Base-by-base conservation (phyloP, 2,797 vertebrate species). In the Pogonophryne albipinna region DNA sequence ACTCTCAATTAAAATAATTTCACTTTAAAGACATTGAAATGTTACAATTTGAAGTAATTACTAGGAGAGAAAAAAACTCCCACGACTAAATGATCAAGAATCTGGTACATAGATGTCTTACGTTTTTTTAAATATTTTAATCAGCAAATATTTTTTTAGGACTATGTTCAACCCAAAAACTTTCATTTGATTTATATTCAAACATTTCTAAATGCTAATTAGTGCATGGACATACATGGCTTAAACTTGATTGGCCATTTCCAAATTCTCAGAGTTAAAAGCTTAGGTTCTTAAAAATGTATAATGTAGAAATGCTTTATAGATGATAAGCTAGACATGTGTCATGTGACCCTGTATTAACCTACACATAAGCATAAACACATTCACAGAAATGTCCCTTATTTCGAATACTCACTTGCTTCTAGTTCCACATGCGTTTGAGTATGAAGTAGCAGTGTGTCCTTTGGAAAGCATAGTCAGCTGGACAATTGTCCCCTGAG, bases 381-480 rank as follows among this genome's bases (percentile, higher is more conserved):
- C 15, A 19, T 55, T 8, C 16, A 56, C 41, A 58, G 2, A n/a
- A 64, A 57, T 10, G 20, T 55, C 11, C 71, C 27, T 70, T 57
- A n/a, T 27, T 49, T 42, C 16, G 53, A 34, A 42, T 44, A 38
- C 38, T 62, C 58, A 61, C 53, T 19, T 66, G 31, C 71, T 63
- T 7, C 15, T 44, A 66, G 57, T 50, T 5, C 63, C 52, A 50
- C 46, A 70, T 47, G 58, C 74, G 64, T 27, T 12, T 10, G 6
- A 57, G 44, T 64, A 41, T 49, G n/a, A 16, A 53, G 66, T 62
- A 52, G 72, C 52, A 69, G 57, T 42, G 27, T 71, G 68, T 62
- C 71, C 61, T 79, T 71, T 58, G 79, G 17, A 74, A 34, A 67
- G 67, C 62, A 59, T 4, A 69, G 41, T 73, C 72, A 46, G 66